These are phyloP conservation scores for Chalcis sispes DNA, from an alignment of 2,888 invertebrate genomes.

Conservation along the genomic window DNA sequence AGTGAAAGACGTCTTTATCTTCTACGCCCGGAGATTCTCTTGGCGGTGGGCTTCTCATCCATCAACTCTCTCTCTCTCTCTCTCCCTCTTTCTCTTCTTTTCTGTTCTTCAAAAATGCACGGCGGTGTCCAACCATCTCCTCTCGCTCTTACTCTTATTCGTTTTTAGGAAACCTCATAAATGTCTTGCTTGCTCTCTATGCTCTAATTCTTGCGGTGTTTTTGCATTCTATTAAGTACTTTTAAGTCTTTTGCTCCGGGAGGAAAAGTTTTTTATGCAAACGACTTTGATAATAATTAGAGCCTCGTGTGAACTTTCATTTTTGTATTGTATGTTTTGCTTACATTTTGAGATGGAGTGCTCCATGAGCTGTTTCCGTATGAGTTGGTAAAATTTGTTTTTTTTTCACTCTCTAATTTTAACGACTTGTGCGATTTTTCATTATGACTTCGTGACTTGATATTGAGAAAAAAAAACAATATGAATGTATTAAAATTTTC, in stretches of 20 bases:
- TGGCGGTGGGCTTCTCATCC: conserved; percentile 45
- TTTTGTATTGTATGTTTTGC: not conserved
- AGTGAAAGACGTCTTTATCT: conserved; percentile 51
- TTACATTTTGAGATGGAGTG: not conserved
- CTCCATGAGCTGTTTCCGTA: no score
- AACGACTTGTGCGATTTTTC: no score
- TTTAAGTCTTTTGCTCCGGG: not conserved
- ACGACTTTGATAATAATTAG: conserved; percentile 48
- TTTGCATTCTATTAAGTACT: conserved; percentile 4
- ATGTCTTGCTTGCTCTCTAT: no score
- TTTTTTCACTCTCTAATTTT: no score
- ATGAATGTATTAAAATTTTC: no score
- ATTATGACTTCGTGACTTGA: no score
- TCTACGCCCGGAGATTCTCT: not conserved
- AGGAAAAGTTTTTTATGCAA: not conserved
- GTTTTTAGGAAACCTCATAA: no score
- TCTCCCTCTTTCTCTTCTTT: not conserved
- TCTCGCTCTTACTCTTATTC: no score
- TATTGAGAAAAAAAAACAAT: no score
- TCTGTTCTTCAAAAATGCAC: conserved; percentile 28
- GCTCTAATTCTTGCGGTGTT: no score
- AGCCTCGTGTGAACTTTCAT: conserved; percentile 32
- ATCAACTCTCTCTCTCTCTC: conserved; percentile 34
- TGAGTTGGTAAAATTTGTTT: no score
- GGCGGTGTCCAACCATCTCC: not conserved